Evolutionary conservation across 2,888 invertebrate genomes (phyloP).

Genomic region (Cephonodes hylas): DNA sequence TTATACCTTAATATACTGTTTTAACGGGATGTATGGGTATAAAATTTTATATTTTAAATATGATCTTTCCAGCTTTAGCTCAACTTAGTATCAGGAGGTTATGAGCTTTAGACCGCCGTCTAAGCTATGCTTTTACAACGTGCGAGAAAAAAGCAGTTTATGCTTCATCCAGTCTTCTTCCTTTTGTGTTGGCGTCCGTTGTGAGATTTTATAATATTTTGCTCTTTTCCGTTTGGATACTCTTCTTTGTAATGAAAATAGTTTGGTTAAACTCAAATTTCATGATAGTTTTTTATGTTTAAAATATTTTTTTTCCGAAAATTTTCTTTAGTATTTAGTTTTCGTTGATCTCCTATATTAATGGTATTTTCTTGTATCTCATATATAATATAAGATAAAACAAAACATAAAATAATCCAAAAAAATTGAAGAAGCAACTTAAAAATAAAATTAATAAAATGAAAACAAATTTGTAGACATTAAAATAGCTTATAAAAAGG

Average conservation of each 20-base stretch:
- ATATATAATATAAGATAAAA: no score
- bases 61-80: no score
- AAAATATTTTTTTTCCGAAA: no score
- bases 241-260: not conserved
- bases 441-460: not conserved
- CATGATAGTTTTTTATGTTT: no score
- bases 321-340: not conserved
- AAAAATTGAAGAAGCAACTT: no score
- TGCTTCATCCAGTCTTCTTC: not conserved
- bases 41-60: no score
- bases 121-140: not conserved
- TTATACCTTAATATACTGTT: not conserved
- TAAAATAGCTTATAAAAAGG: constrained; percentile 1
- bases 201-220: not conserved
- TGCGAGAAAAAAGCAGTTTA: not conserved
- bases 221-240: not conserved
- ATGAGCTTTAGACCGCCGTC: no score
- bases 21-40: no score
- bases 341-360: not conserved
- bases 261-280: no score
- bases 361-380: not conserved
- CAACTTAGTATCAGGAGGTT: no score
- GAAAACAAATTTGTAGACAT: not conserved
- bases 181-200: not conserved
- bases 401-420: no score